These are phyloP conservation scores for Dryocosmus kuriphilus DNA, from an alignment of 2,888 invertebrate genomes.

Conservation along the genomic window DNA sequence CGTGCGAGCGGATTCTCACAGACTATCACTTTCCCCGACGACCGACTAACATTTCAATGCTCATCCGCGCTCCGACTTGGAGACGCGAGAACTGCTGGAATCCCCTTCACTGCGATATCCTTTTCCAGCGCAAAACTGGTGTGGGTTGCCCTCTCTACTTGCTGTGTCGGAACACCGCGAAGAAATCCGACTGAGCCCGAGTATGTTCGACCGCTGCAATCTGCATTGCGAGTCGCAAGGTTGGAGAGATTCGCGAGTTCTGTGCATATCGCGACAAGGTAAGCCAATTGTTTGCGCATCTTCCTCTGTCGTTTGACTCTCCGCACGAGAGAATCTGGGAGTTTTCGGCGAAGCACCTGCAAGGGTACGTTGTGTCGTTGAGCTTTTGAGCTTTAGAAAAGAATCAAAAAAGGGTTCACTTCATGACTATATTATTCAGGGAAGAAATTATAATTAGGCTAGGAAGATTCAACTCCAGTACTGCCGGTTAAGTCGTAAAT, in stretches of 20 bases:
- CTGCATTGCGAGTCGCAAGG: slow-evolving; percentile 35
- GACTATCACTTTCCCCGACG: slow-evolving; percentile 66
- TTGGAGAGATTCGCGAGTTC: slow-evolving; percentile 44
- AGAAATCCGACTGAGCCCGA: slow-evolving; percentile 45
- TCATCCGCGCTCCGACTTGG: no score
- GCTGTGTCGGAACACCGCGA: slow-evolving; percentile 37
- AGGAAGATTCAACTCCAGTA: no score
- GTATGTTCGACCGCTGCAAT: slow-evolving; percentile 21
- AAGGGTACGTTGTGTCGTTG: not conserved
- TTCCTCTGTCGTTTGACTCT: slow-evolving; percentile 1
- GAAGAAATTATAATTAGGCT: no score
- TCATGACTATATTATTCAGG: not conserved
- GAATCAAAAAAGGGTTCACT: not conserved
- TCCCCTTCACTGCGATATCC: slow-evolving; percentile 44
- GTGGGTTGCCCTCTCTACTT: slow-evolving; percentile 37
- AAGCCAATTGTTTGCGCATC: no score
- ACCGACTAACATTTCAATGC: slow-evolving; percentile 70
- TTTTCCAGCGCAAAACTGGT: slow-evolving; percentile 31
- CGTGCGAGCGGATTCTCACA: slow-evolving; percentile 56
- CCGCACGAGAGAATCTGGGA: not conserved
- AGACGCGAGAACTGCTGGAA: slow-evolving; percentile 43
- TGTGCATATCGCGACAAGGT: not conserved
- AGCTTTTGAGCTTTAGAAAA: not conserved
- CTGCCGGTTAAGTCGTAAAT: no score
- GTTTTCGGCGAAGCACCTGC: not conserved